phyloP scores from a whole-genome alignment of 2,888 invertebrate species.

The Luffia ferchaultella region DNA sequence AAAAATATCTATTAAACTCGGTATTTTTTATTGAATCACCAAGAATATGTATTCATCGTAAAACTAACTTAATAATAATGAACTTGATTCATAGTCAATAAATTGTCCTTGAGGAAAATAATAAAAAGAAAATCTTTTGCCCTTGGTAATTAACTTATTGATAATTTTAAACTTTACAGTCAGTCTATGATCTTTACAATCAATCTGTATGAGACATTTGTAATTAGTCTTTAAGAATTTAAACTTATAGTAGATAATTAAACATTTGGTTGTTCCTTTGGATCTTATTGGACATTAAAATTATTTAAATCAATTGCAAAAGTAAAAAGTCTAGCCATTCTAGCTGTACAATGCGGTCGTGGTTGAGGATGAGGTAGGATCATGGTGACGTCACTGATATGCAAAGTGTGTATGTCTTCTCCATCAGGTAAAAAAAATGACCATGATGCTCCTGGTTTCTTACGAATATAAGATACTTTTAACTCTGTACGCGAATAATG shows the following conservation, averaged over 20 bases:
- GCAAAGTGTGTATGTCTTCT: constrained; percentile 1
- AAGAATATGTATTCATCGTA: constrained; percentile 8
- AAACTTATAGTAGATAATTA: background rate
- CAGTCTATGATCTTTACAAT: background rate
- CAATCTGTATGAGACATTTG: background rate
- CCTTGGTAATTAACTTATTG: background rate
- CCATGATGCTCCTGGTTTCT: constrained; percentile 10
- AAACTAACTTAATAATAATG: constrained; percentile 9
- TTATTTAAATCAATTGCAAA: constrained; percentile 14
- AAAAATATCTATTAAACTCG: background rate
- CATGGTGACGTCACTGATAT: constrained; percentile 6
- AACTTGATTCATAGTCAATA: constrained; percentile 10
- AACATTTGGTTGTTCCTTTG: constrained; percentile 12
- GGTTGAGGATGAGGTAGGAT: constrained; percentile 12
- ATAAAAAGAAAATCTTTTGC: background rate
- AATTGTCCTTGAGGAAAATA: constrained; percentile 2
- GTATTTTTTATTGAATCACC: background rate
- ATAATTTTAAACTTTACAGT: background rate
- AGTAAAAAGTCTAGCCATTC: constrained; percentile 11
- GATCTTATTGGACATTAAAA: constrained; percentile 13
- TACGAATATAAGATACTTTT: constrained; percentile 12
- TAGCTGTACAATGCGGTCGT: background rate
- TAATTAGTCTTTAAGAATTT: constrained; percentile 3
- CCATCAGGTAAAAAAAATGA: constrained; percentile 11
- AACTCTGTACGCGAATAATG: constrained; percentile 11